These are phyloP conservation scores for Yponomeuta sedellus DNA, from an alignment of 2,888 invertebrate species.

Conservation along the genomic window DNA sequence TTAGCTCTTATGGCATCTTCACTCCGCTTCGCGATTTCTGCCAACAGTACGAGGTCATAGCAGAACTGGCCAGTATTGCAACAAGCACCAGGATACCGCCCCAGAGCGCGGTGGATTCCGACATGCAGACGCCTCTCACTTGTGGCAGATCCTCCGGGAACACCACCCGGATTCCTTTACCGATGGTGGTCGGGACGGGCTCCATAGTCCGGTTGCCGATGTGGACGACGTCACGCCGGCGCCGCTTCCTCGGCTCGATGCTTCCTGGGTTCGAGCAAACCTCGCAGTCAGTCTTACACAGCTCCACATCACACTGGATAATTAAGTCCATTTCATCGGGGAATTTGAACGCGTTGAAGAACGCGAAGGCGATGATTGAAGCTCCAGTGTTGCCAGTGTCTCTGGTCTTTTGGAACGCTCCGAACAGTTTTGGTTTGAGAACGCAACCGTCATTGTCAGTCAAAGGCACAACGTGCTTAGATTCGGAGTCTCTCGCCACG, in stretches of 20 bases:
- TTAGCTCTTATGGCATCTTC: constrained; percentile 40
- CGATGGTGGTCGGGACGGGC: constrained; percentile 77
- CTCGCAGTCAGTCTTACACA: constrained; percentile 87
- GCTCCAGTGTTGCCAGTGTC: constrained; percentile 84
- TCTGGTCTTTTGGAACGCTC: constrained; percentile 87
- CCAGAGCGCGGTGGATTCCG: constrained; percentile 78
- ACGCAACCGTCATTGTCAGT: constrained; percentile 87
- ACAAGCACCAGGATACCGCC: constrained; percentile 77
- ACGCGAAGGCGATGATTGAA: constrained; percentile 85
- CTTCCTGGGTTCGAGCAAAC: constrained; percentile 82
- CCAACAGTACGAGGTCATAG: constrained; percentile 60
- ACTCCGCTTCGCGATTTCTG: constrained; percentile 50
- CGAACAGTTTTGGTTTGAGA: constrained; percentile 86
- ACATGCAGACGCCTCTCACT: constrained; percentile 77
- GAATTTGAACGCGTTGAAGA: constrained; percentile 89
- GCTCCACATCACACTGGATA: constrained; percentile 87
- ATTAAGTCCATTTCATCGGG: constrained; percentile 90
- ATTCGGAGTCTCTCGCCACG: constrained; percentile 82
- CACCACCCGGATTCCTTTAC: constrained; percentile 80
- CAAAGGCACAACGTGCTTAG: constrained; percentile 79
- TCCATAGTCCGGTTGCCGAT: constrained; percentile 68
- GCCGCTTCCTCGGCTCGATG: constrained; percentile 61
- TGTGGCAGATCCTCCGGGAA: constrained; percentile 80
- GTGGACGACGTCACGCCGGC: constrained; percentile 61
- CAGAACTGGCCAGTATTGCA: constrained; percentile 74